Percentiles rank a stretch among this genome's conserved stretches.
These are phyloP conservation scores for Thereva nobilitata DNA, from an alignment of 2,888 invertebrate genomes.

Conservation along the genomic window DNA sequence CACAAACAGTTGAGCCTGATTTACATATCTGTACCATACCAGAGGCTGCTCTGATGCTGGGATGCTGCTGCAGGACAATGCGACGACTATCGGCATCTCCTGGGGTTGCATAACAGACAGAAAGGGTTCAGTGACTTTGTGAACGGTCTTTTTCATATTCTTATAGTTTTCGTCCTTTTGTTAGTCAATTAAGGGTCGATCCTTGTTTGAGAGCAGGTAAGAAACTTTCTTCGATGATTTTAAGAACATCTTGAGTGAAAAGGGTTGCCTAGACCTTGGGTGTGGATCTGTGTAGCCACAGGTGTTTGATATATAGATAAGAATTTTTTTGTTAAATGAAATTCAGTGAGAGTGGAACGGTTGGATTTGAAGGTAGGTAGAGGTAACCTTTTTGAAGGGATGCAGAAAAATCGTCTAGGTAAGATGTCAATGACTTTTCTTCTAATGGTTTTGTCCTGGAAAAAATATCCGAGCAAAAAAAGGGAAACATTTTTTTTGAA, in stretches of 20 bases:
- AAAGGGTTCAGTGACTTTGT: conserved; percentile 23
- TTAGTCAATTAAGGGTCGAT: conserved; percentile 28
- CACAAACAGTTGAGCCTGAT: conserved; percentile 22
- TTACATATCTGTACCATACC: conserved; percentile 21
- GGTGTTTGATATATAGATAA: conserved; percentile 22
- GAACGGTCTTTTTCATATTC: conserved; percentile 13
- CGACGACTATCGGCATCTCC: conserved; percentile 19
- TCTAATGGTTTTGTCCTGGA: no score
- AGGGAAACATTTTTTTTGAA: no score
- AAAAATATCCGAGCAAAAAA: no score
- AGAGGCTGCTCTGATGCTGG: conserved; percentile 11
- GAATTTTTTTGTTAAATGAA: background rate
- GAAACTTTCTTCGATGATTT: conserved; percentile 15
- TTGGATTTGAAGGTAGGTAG: conserved; percentile 1
- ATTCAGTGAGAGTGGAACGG: conserved; percentile 15
- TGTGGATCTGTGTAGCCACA: conserved; percentile 10
- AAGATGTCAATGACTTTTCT: no score
- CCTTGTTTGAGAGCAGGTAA: conserved; percentile 17
- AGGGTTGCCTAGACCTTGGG: no score
- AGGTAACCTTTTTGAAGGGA: background rate
- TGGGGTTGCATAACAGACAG: conserved; percentile 28
- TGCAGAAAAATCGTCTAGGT: no score
- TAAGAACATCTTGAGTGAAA: conserved; percentile 12
- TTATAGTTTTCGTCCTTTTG: conserved; percentile 1
- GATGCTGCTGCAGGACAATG: no score